Evolutionary conservation across 2,888 invertebrate species (phyloP).

Genomic region (Cryptophagus acutangulus): DNA sequence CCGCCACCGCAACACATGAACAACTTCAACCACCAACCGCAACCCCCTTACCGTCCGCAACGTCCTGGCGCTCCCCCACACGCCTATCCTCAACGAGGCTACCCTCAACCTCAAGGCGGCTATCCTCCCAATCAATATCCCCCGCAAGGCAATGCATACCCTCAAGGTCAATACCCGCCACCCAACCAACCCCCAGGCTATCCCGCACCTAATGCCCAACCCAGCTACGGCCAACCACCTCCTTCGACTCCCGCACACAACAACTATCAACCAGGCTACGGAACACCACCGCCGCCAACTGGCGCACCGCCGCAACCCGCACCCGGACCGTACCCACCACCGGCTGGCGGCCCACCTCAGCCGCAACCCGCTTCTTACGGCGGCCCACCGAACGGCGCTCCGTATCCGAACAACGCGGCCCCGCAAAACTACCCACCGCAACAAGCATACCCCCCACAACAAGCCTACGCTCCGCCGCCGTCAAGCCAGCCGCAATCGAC

Average conservation of each 20-base stretch:
- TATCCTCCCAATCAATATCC: slow-evolving; percentile 62
- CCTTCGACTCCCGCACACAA: slow-evolving; percentile 54
- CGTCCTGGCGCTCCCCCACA: slow-evolving; percentile 45
- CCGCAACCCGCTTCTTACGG: slow-evolving; percentile 39
- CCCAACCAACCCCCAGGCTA: slow-evolving; percentile 67
- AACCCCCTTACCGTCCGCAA: slow-evolving; percentile 41
- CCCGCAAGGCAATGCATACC: slow-evolving; percentile 62
- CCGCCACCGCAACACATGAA: slow-evolving; percentile 42
- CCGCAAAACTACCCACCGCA: slow-evolving; percentile 45
- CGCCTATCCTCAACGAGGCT: slow-evolving; percentile 63
- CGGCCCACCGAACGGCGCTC: slow-evolving; percentile 40
- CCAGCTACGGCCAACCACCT: slow-evolving; percentile 59
- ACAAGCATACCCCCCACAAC: slow-evolving; percentile 54
- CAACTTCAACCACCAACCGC: slow-evolving; percentile 47
- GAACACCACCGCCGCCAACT: slow-evolving; percentile 43
- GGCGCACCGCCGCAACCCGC: slow-evolving; percentile 37
- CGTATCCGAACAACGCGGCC: slow-evolving; percentile 37
- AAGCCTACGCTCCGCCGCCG: slow-evolving; percentile 36
- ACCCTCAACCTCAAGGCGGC: slow-evolving; percentile 64
- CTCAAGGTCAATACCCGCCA: slow-evolving; percentile 59
- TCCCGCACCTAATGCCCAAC: slow-evolving; percentile 55
- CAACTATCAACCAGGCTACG: slow-evolving; percentile 52
- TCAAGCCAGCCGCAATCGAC: slow-evolving; percentile 53
- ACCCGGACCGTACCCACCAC: slow-evolving; percentile 45
- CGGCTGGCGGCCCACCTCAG: slow-evolving; percentile 39